phyloP scores from a whole-genome alignment of 2,113 vertebrate genomes.

The Clarias macrocephalus region DNA sequence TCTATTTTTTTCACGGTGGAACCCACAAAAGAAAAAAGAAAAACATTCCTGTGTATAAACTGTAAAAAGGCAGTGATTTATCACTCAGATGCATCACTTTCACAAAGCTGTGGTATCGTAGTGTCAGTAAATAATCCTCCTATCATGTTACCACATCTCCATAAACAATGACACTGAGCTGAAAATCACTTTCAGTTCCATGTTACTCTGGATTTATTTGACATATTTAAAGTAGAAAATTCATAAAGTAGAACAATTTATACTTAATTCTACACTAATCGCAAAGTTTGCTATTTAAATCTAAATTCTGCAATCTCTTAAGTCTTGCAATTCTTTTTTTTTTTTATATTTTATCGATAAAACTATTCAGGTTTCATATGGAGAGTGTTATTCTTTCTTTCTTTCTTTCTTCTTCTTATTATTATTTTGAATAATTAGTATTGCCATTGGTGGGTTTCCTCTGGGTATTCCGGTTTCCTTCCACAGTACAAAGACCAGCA shows the following conservation, averaged over 20 bases:
- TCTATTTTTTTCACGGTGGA: not conserved
- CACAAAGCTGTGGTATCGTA: not conserved
- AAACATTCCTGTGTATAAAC: not conserved
- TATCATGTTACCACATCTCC: not conserved
- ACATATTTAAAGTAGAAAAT: not conserved
- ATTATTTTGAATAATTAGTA: not conserved
- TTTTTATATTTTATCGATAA: not conserved
- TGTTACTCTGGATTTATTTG: not conserved
- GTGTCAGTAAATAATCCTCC: not conserved
- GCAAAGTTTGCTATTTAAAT: not conserved
- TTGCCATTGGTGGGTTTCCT: no score
- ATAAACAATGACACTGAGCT: not conserved
- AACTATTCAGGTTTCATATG: not conserved
- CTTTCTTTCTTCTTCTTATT: not conserved
- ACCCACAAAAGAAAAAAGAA: not conserved
- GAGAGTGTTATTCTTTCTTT: not conserved
- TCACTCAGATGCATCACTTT: not conserved
- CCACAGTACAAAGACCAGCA: no score
- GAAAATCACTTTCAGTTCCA: not conserved
- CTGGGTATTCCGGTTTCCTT: no score
- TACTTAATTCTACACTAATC: not conserved
- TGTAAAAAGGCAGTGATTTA: not conserved
- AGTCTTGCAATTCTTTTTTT: not conserved
- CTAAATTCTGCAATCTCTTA: no score
- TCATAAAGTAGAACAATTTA: not conserved